phyloP scores from a whole-genome alignment of 2,888 invertebrate genomes.

The Lithophane semibrunnea region DNA sequence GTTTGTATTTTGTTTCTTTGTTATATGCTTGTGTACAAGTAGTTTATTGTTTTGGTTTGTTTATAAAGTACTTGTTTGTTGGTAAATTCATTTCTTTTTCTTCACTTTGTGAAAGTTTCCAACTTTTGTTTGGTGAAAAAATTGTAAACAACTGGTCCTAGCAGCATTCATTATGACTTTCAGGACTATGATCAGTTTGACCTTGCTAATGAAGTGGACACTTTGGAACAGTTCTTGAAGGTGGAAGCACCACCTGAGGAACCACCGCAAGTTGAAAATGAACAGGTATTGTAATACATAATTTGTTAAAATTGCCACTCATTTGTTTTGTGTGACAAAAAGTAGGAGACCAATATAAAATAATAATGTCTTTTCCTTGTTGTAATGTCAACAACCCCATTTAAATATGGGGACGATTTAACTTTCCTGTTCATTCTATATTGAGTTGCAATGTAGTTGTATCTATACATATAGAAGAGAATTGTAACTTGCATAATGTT shows the following conservation, averaged over 20 bases:
- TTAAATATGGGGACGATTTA: not conserved
- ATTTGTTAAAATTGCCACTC: not conserved
- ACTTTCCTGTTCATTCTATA: constrained; percentile 15
- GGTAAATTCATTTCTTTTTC: constrained; percentile 15
- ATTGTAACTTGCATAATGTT: constrained; percentile 1
- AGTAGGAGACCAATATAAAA: not conserved
- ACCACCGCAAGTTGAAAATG: constrained; percentile 75
- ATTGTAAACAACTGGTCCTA: constrained; percentile 41
- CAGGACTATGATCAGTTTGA: constrained; percentile 98
- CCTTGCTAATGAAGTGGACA: constrained; percentile 97
- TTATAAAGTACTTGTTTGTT: constrained; percentile 36
- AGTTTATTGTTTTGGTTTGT: constrained; percentile 40
- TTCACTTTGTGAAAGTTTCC: constrained; percentile 6
- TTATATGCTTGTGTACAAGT: constrained; percentile 24
- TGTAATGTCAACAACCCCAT: constrained; percentile 12
- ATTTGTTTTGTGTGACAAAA: not conserved
- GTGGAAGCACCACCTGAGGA: constrained; percentile 91
- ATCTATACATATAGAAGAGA: not conserved
- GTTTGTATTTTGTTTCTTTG: constrained; percentile 63
- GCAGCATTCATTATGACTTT: constrained; percentile 65
- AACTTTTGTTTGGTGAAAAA: constrained; percentile 2
- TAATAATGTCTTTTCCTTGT: constrained; percentile 12
- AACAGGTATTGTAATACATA: constrained; percentile 68
- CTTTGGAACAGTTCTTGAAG: constrained; percentile 96
- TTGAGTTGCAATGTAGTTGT: constrained; percentile 1